Evolutionary conservation across 1,140 invertebrate genomes (phyloP).

Genomic region (Gonioctena quinquepunctata): DNA sequence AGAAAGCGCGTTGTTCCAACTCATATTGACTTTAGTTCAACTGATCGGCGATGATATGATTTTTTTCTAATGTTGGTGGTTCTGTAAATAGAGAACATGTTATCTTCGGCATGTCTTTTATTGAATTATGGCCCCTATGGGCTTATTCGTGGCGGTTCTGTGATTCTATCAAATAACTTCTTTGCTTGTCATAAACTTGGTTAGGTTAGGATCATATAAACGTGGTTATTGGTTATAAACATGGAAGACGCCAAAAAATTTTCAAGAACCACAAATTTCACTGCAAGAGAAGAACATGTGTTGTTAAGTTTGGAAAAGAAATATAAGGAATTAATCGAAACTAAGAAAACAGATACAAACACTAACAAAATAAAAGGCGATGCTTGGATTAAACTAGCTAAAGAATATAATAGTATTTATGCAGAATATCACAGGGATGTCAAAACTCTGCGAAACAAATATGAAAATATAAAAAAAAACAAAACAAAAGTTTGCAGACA

Average conservation of each 20-base stretch:
- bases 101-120: too few species aligned
- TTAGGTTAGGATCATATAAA: too few species aligned
- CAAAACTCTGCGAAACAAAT: slow-evolving; percentile 12
- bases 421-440: background rate
- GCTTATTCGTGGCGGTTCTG: background rate
- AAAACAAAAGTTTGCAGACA: slow-evolving; percentile 6
- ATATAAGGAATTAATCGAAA: slow-evolving; percentile 11
- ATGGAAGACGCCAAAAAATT: too few species aligned
- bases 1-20: too few species aligned
- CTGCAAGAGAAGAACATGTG: slow-evolving; percentile 16
- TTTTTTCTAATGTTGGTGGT: too few species aligned
- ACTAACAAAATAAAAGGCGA: slow-evolving; percentile 1
- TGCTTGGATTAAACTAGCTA: background rate
- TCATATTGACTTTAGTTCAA: background rate
- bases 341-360: slow-evolving; percentile 11
- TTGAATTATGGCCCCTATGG: background rate
- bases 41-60: background rate
- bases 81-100: background rate
- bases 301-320: slow-evolving; percentile 5
- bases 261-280: slow-evolving; percentile 6
- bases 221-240: too few species aligned
- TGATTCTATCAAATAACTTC: too few species aligned
- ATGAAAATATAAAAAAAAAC: slow-evolving; percentile 21
- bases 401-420: slow-evolving; percentile 3
- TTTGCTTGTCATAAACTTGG: too few species aligned